These are phyloP conservation scores for Karalla daura DNA, from an alignment of 2,797 vertebrate species.

Conservation along the genomic window DNA sequence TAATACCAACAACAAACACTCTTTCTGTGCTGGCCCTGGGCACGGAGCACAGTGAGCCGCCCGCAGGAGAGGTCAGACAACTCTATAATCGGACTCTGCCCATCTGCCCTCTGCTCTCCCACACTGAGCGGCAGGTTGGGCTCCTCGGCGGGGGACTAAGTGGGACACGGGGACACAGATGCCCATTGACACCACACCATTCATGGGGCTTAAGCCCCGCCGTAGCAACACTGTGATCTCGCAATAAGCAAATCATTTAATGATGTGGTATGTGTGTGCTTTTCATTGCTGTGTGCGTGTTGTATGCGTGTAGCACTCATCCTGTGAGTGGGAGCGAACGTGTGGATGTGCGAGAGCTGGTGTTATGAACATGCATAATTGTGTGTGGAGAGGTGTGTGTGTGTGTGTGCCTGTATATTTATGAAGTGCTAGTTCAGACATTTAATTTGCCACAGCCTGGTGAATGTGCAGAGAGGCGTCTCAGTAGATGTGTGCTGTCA, in stretches of 20 bases:
- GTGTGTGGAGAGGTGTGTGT: constrained; percentile 68
- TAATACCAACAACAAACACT: constrained; percentile 84
- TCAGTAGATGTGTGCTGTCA: constrained; percentile 74
- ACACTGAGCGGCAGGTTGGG: constrained; percentile 74
- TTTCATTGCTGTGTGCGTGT: constrained; percentile 7
- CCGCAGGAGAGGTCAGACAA: constrained; percentile 77
- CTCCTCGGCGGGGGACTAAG: constrained; percentile 78
- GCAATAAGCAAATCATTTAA: constrained; percentile 70
- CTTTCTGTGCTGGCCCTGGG: constrained; percentile 75
- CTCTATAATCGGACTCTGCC: constrained; percentile 82
- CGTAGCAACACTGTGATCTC: constrained; percentile 48
- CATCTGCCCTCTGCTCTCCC: constrained; percentile 79
- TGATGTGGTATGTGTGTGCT: constrained; percentile 42
- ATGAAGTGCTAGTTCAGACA: constrained; percentile 76
- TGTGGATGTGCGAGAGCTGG: constrained; percentile 49
- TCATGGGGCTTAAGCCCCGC: constrained; percentile 66
- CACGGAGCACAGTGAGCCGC: constrained; percentile 66
- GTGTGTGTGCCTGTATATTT: constrained; percentile 66
- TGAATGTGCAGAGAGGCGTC: constrained; percentile 75
- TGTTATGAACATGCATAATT: constrained; percentile 65
- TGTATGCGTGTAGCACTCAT: background rate
- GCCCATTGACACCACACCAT: constrained; percentile 74
- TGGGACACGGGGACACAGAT: constrained; percentile 80
- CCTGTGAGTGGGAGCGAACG: constrained; percentile 26
- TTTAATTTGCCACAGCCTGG: constrained; percentile 80